A percentile compares a stretch with the other conserved stretches of the same genome.
These are phyloP conservation scores for Diadegma fenestrale DNA, from an alignment of 2,888 invertebrate genomes.

Conservation along the genomic window DNA sequence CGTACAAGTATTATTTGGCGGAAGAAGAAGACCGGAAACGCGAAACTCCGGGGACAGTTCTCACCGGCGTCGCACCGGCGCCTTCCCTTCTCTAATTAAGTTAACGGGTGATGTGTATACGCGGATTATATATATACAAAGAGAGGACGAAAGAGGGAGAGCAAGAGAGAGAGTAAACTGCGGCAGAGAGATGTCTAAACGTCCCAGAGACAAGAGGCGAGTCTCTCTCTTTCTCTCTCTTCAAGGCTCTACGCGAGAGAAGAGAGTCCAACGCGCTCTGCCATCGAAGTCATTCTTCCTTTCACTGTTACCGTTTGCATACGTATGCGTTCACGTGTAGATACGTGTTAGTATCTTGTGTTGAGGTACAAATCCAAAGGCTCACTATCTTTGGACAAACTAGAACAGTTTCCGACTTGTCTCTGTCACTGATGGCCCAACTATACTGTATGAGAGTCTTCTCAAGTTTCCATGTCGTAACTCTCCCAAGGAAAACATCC, in stretches of 20 bases:
- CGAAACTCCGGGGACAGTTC: constrained; percentile 66
- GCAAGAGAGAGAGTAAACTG: constrained; percentile 48
- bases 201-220: constrained; percentile 39
- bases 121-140: neutral
- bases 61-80: constrained; percentile 55
- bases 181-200: constrained; percentile 3
- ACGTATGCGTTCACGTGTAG: neutral
- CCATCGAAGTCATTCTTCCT: constrained; percentile 59
- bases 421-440: constrained; percentile 44
- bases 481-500: neutral
- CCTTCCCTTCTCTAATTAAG: constrained; percentile 69
- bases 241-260: constrained; percentile 7
- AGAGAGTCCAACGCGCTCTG: constrained; percentile 47
- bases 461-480: constrained; percentile 45
- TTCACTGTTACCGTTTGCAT: constrained; percentile 49
- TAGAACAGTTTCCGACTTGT: constrained; percentile 23
- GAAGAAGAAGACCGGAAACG: constrained; percentile 62
- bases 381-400: constrained; percentile 2
- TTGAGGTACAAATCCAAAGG: neutral
- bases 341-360: neutral
- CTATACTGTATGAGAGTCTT: constrained; percentile 41
- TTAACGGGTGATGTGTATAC: constrained; percentile 68
- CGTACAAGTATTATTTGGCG: neutral
- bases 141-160: neutral
- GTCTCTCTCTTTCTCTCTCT: constrained; percentile 33